Evolutionary conservation across 2,797 vertebrate genomes (phyloP), one percentile per base, ranked within the genome.

Genomic region (Channallabes apus): DNA sequence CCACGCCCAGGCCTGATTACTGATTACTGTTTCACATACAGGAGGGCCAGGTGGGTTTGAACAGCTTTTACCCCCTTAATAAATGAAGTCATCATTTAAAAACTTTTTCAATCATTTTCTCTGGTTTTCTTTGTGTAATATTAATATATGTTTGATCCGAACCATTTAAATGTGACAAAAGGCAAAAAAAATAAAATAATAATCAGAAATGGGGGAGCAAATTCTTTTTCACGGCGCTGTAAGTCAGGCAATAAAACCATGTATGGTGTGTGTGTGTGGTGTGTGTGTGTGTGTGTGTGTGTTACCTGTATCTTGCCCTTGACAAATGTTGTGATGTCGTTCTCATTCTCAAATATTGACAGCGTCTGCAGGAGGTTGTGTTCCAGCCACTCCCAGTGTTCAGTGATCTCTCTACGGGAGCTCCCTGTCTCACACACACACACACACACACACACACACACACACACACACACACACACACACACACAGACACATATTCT

Each of bases 381-480:
- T 86, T 99, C 98, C 85, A 99, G 95, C 98, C 98, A 99, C 91
- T 99, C 98, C 98, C 98, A 99, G 90, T 99, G 97, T 88, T 99
- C 98, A 0, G 97, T 99, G 92, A 99, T 97, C 91, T 99, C 98
- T 90, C 97, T 97, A 76, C 96, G 96, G 3, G 97, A 98, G 22
- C 96, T 96, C 90, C 97, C 98, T 99, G 93, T 1, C 85, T 0
- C 79, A 64, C 32, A 84, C 65, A 80, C 7, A 80, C n/a, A 62
- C 41, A 84, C 41, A 84, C 64, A 86, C 84, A 72, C 59, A 83
- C 61, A 85, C 12, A 62, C 27, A 82, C 38, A 75, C 69, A 58
- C 32, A 81, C 14, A 78, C 38, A 76, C n/a, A 62, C 41, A 84
- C 41, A 84, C 58, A 86, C 27, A 82, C 38, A 75, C 69, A 58